These are phyloP conservation scores for Reinhardtius hippoglossoides DNA, from an alignment of 2,113 vertebrate species.

Conservation along the genomic window DNA sequence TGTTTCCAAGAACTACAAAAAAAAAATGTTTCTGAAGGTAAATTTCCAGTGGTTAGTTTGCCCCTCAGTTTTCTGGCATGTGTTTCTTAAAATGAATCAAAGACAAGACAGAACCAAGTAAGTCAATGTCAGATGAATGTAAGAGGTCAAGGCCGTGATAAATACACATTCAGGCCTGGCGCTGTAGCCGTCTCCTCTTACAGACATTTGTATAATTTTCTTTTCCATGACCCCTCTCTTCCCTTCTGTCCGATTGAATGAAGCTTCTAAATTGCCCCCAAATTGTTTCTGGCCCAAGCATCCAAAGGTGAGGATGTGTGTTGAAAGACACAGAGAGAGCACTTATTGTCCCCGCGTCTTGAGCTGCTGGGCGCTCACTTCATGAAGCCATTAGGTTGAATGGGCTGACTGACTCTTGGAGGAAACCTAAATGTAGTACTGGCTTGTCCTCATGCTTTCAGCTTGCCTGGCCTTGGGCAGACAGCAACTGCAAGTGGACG, in stretches of 20 bases:
- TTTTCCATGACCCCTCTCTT: conserved; percentile 47
- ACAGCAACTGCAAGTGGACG: conserved; percentile 53
- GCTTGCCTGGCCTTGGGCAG: conserved; percentile 62
- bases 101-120: neutral
- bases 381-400: conserved; percentile 72
- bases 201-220: conserved; percentile 57
- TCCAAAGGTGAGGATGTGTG: conserved; percentile 62
- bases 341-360: conserved; percentile 66
- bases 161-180: conserved; percentile 5
- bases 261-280: conserved; percentile 51
- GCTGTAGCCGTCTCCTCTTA: conserved; percentile 9
- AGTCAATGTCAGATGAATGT: neutral
- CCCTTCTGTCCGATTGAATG: conserved; percentile 50
- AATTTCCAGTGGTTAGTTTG: conserved; percentile 10
- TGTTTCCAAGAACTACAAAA: too few species aligned
- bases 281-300: conserved; percentile 30
- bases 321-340: conserved; percentile 58
- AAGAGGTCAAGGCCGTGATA: conserved; percentile 14
- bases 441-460: conserved; percentile 57
- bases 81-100: conserved; percentile 12
- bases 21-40: neutral
- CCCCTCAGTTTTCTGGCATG: neutral
- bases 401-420: conserved; percentile 58
- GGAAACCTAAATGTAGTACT: conserved; percentile 53
- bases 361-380: conserved; percentile 45